Percentiles rank a stretch among this genome's conserved stretches.
Conservation (phyloP, 2,113 vertebrate species). For the Sinocyclocheilus grahami region DNA sequence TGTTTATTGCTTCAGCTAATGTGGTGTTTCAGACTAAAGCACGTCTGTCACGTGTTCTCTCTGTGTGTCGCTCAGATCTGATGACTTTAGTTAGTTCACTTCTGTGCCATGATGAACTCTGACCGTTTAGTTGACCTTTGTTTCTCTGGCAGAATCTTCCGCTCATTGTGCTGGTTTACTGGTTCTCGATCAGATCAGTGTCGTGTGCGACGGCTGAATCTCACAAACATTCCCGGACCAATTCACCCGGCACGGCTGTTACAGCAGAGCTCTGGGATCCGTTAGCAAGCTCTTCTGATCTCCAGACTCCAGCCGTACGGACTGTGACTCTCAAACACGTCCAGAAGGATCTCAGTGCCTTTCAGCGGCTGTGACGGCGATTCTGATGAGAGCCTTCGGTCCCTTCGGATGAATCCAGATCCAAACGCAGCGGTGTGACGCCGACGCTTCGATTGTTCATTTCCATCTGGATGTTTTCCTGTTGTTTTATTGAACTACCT, state of each 20-base stretch:
- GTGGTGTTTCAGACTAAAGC: slow-evolving; percentile 34
- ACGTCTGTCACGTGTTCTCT: background rate
- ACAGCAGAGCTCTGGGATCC: background rate
- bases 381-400: background rate
- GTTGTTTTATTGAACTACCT: slow-evolving; percentile 45
- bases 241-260: background rate
- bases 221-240: background rate
- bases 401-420: slow-evolving; percentile 1
- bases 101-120: slow-evolving; percentile 38
- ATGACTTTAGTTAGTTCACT: slow-evolving; percentile 24
- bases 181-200: background rate
- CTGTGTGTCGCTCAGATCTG: background rate
- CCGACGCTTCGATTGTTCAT: slow-evolving; percentile 38
- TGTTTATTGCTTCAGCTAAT: slow-evolving; percentile 31
- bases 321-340: background rate
- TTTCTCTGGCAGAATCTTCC: slow-evolving; percentile 52
- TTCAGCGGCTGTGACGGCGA: background rate
- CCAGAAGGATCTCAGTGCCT: slow-evolving; percentile 34
- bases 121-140: slow-evolving; percentile 65
- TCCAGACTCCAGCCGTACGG: background rate
- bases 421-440: slow-evolving; percentile 5
- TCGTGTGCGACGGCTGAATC: background rate
- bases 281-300: background rate
- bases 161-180: slow-evolving; percentile 72
- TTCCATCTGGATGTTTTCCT: slow-evolving; percentile 23